Conservation (phyloP, 53 echinoderm and acorn worm species). For the Glandiceps talaboti region DNA sequence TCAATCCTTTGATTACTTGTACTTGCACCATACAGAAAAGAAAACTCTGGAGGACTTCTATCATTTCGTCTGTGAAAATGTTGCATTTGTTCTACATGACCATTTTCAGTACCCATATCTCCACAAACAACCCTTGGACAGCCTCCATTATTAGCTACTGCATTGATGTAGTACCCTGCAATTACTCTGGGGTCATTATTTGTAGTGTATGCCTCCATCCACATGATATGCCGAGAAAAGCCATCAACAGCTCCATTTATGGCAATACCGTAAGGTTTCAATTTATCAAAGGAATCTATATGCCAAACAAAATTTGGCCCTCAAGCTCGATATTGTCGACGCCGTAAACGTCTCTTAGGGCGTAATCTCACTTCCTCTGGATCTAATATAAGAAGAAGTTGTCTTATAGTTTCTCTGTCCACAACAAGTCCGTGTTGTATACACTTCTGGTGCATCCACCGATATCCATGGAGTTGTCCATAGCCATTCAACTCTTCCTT, state of each 20-base stretch:
- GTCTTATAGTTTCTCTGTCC: conserved; percentile 16
- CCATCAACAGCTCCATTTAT: conserved; percentile 5
- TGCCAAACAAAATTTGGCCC: conserved; percentile 24
- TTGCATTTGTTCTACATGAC: conserved; percentile 4
- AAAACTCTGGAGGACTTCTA: not conserved
- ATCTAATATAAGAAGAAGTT: conserved; percentile 15
- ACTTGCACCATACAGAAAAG: not conserved
- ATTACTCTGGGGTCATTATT: not conserved
- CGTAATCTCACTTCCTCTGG: conserved; percentile 23
- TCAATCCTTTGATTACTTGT: conserved; percentile 1
- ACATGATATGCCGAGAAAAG: conserved; percentile 2
- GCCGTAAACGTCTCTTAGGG: conserved; percentile 18
- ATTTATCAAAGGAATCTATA: conserved; percentile 2
- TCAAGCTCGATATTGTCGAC: conserved; percentile 21
- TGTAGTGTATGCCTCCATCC: conserved; percentile 3
- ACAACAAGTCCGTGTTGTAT: conserved; percentile 17
- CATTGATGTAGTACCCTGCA: not conserved
- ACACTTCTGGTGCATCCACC: conserved; percentile 27
- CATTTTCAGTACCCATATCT: conserved; percentile 5
- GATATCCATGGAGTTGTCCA: conserved; percentile 24
- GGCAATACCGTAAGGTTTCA: not conserved
- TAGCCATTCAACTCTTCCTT: conserved; percentile 7
- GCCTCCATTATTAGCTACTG: not conserved
- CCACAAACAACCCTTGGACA: not conserved
- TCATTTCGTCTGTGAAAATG: too few species aligned